These are phyloP conservation scores for Orycteropus afer DNA, from an alignment of 2,113 vertebrate species.

Conservation along the genomic window DNA sequence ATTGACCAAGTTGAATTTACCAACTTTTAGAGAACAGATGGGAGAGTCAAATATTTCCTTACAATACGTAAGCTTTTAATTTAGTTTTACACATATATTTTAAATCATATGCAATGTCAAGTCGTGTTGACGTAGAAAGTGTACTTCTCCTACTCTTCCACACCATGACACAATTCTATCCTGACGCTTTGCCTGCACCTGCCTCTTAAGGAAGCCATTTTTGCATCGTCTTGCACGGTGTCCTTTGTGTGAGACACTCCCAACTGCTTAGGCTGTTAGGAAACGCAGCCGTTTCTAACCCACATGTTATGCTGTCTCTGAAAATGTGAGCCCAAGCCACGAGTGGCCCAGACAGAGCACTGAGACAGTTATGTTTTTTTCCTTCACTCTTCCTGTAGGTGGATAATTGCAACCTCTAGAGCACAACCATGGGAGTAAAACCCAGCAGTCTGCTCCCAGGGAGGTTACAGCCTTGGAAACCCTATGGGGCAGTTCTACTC, in stretches of 20 bases:
- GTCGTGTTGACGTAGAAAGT: neutral
- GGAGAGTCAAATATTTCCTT: neutral
- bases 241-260: fast-evolving
- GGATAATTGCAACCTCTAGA: neutral
- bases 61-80: neutral
- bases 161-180: neutral
- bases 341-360: fast-evolving
- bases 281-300: neutral
- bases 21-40: neutral
- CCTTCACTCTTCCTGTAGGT: fast-evolving
- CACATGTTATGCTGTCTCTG: fast-evolving
- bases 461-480: too few relatives aligned
- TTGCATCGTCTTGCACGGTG: fast-evolving
- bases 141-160: neutral
- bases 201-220: neutral
- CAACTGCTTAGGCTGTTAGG: neutral
- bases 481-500: too few relatives aligned
- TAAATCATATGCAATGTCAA: neutral
- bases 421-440: too few relatives aligned
- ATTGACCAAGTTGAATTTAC: neutral
- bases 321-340: fast-evolving
- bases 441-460: too few relatives aligned
- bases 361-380: fast-evolving
- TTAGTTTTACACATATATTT: neutral
- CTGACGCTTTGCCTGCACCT: neutral